Evolutionary conservation across 2,113 vertebrate species (phyloP).

Genomic region (Callopanchax toddi): DNA sequence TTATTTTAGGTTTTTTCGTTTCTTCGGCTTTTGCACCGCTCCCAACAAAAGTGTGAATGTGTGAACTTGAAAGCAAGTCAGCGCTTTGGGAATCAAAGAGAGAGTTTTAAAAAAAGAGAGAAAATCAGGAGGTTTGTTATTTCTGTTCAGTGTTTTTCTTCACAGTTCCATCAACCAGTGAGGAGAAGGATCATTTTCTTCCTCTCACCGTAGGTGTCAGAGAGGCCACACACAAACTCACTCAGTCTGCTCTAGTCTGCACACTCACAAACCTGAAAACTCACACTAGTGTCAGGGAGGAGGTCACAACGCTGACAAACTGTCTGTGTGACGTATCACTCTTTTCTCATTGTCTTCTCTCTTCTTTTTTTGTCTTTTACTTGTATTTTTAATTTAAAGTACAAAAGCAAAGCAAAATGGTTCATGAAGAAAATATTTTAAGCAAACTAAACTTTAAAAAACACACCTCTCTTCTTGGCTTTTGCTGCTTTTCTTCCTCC

Average conservation of each 20-base stretch:
- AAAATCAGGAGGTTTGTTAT: slow-evolving; percentile 67
- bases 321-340: slow-evolving; percentile 33
- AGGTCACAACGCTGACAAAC: slow-evolving; percentile 38
- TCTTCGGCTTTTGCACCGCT: slow-evolving; percentile 18
- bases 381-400: background rate
- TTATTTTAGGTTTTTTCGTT: background rate
- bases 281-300: slow-evolving; percentile 17
- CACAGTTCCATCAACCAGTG: slow-evolving; percentile 69
- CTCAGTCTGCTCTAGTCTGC: slow-evolving; percentile 13
- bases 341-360: slow-evolving; percentile 36
- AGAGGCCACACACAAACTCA: slow-evolving; percentile 65
- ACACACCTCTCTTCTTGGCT: slow-evolving; percentile 35
- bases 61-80: slow-evolving; percentile 60
- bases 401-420: background rate
- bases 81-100: slow-evolving; percentile 21
- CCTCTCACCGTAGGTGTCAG: slow-evolving; percentile 60
- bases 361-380: slow-evolving; percentile 14
- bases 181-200: slow-evolving; percentile 66
- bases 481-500: slow-evolving; percentile 41
- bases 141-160: slow-evolving; percentile 75
- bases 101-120: slow-evolving; percentile 11
- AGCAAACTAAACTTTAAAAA: slow-evolving; percentile 29
- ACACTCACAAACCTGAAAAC: slow-evolving; percentile 25
- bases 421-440: background rate
- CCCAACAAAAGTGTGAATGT: slow-evolving; percentile 65